Base-by-base conservation (phyloP, 2,113 vertebrate genomes). In the Eptesicus fuscus region DNA sequence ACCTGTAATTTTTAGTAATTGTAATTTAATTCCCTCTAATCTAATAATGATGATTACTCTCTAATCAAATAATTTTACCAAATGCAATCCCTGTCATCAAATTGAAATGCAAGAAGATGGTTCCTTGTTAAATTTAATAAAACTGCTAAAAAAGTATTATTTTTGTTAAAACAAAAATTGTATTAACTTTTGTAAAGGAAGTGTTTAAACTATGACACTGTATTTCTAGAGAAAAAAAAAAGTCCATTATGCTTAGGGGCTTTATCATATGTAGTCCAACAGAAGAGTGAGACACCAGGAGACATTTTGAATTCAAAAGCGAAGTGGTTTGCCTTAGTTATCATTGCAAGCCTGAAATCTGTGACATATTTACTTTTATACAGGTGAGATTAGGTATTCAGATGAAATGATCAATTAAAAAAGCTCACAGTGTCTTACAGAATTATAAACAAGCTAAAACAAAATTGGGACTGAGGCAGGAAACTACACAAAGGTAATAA, bases 1-100 rank as follows among this genome's bases (percentile, higher is more conserved):
- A 96, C 76, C 79, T 90, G 6, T 96, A 96, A 97, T 97, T 97
- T 97, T 97, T 95, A 90, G 85, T 98, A 97, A 97, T 95, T 63
- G 32, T 95, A 83, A 96, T 91, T 96, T 90, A 96, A 98, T 97
- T 97, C 20, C 0, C 25, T 76, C 88, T 98, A 96, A 97, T 93
- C 89, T 95, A 97, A 95, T 96, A 98, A 92, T 95, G 82, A 94
- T 96, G 91, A 97, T 96, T 97, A 53, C 22, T 22, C 25, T 94
- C 18, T 97, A 93, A 95, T 96, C 84, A 96, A 88, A 97, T 93
- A 97, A 94, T 97, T 98, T 96, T 97, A 84, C 67, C 92, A 82
- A 95, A 89, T 92, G 82, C 82, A 94, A 42, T 79, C 63, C 69
- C 32, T 95, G 5, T 96, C 18, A 88, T 30, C 56, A 86, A 96